Percentiles rank a stretch among this genome's conserved stretches.
These are phyloP conservation scores for Aphis gossypii DNA, from an alignment of 1,140 invertebrate species.

Conservation along the genomic window DNA sequence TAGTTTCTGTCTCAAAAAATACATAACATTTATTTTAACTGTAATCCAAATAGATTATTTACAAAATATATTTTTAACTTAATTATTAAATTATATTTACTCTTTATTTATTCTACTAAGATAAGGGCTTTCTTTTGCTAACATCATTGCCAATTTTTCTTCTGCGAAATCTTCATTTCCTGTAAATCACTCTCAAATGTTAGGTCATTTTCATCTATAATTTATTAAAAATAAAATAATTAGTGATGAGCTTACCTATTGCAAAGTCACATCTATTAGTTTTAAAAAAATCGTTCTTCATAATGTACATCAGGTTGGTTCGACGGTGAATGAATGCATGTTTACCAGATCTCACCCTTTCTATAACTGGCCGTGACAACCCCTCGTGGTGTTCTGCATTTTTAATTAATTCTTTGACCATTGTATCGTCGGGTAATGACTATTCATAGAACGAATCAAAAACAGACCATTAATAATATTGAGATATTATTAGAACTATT, in stretches of 20 bases:
- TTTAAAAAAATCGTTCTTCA: slow-evolving; percentile 71
- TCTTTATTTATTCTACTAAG: slow-evolving; percentile 68
- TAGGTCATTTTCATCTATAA: neutral
- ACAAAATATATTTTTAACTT: neutral
- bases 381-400: slow-evolving; percentile 67
- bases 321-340: slow-evolving; percentile 85
- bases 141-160: slow-evolving; percentile 79
- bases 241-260: slow-evolving; percentile 67
- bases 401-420: slow-evolving; percentile 67
- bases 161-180: slow-evolving; percentile 75
- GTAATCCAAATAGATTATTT: neutral
- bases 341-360: slow-evolving; percentile 69
- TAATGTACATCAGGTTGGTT: slow-evolving; percentile 73
- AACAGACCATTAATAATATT: no score
- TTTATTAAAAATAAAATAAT: neutral
- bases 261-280: slow-evolving; percentile 76
- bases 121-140: slow-evolving; percentile 78
- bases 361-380: slow-evolving; percentile 67
- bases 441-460: neutral
- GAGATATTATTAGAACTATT: no score
- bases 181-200: slow-evolving; percentile 1
- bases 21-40: neutral
- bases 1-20: neutral
- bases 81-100: slow-evolving; percentile 21
- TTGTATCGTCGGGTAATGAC: slow-evolving; percentile 66